Percentiles rank a stretch among this genome's conserved stretches.
phyloP scores from a whole-genome alignment of 2,113 vertebrate genomes.

The rat (Rattus norvegicus) region DNA sequence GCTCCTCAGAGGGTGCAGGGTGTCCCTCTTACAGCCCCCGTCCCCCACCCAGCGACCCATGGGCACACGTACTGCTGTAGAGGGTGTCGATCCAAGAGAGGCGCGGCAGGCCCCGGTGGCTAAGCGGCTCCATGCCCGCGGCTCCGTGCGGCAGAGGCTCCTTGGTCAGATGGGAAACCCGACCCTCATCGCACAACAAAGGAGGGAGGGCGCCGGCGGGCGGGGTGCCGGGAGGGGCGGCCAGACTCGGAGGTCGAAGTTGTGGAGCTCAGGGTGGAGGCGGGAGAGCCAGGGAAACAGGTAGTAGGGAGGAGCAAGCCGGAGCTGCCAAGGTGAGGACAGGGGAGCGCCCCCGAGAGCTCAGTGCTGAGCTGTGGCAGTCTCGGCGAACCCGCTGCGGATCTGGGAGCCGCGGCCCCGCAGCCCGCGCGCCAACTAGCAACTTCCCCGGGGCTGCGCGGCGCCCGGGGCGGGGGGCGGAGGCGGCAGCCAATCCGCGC shows the following conservation, averaged over 20 bases:
- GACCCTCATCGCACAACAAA: constrained; percentile 88
- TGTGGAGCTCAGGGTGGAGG: constrained; percentile 46
- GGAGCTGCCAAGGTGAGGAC: not conserved
- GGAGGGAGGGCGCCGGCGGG: constrained; percentile 80
- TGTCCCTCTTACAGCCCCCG: not conserved
- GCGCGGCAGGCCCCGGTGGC: constrained; percentile 94
- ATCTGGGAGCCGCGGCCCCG: constrained; percentile 69
- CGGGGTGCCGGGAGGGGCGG: constrained; percentile 56
- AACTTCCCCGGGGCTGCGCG: constrained; percentile 76
- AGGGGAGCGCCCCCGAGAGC: constrained; percentile 38
- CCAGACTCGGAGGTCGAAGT: constrained; percentile 69
- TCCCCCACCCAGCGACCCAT: constrained; percentile 19
- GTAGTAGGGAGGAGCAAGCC: constrained; percentile 73
- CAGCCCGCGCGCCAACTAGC: constrained; percentile 71
- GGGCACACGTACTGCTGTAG: constrained; percentile 95
- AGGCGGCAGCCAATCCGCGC: constrained; percentile 72
- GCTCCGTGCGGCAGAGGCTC: constrained; percentile 59
- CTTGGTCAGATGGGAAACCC: constrained; percentile 81
- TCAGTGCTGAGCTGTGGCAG: not conserved
- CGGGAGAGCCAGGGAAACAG: constrained; percentile 69
- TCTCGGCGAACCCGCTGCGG: constrained; percentile 40
- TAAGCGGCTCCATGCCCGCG: constrained; percentile 95
- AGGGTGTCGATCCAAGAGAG: constrained; percentile 99
- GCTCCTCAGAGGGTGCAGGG: not conserved
- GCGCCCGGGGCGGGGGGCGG: constrained; percentile 65